These are phyloP conservation scores for Spodoptera frugiperda DNA, from an alignment of 1,140 invertebrate genomes.

Conservation along the genomic window DNA sequence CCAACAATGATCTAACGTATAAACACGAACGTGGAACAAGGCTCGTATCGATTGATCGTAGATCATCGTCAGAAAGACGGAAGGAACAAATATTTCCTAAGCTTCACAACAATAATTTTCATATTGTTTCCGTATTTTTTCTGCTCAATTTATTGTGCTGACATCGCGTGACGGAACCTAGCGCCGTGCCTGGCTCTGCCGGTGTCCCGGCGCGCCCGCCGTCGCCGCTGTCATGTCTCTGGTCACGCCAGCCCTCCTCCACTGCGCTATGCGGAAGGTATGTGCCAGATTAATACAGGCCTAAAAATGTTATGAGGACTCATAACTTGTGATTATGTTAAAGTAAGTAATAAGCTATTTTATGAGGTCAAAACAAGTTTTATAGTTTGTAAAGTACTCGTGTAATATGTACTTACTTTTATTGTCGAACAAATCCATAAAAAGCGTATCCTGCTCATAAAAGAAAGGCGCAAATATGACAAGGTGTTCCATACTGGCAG, in stretches of 20 bases:
- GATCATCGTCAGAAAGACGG: conserved; percentile 13
- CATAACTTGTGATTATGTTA: background rate
- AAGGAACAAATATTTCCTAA: conserved; percentile 17
- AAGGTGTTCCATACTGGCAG: conserved; percentile 28
- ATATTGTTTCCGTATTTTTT: conserved; percentile 57
- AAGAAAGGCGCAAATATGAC: conserved; percentile 18
- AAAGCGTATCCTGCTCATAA: conserved; percentile 2
- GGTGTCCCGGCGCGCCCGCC: conserved; percentile 60
- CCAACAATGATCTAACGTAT: background rate
- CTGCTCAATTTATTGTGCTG: conserved; percentile 55
- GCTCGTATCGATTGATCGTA: background rate
- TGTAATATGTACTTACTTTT: background rate
- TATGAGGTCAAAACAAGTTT: background rate
- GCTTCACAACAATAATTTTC: conserved; percentile 47
- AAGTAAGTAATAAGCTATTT: background rate
- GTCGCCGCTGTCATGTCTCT: conserved; percentile 69
- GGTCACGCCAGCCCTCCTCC: conserved; percentile 65
- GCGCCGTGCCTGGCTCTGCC: conserved; percentile 66
- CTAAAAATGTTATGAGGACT: background rate
- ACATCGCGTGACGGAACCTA: conserved; percentile 69
- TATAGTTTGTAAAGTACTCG: background rate
- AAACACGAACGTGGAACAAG: background rate
- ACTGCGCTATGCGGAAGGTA: conserved; percentile 33
- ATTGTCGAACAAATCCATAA: background rate
- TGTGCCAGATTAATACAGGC: conserved; percentile 18